Conservation (phyloP, 2,888 invertebrate species). For the Seira musarum region DNA sequence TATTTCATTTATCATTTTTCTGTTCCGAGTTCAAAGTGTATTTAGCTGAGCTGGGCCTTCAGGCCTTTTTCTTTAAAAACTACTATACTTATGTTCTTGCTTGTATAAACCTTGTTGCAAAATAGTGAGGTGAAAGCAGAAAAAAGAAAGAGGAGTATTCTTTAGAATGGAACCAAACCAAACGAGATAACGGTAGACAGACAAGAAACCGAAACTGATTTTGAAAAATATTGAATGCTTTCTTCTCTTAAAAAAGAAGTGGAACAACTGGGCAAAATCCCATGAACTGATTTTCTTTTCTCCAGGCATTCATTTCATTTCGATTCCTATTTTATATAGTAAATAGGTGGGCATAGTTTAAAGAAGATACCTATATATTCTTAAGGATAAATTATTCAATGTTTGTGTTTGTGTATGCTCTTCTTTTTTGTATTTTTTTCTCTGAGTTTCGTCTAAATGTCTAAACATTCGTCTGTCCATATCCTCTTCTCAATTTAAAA, state of each 20-base stretch:
- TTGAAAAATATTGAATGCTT: conserved; percentile 25
- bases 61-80: too few relatives aligned
- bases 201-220: conserved; percentile 9
- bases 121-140: neutral
- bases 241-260: conserved; percentile 26
- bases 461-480: conserved; percentile 12
- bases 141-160: neutral
- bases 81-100: too few relatives aligned
- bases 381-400: too few relatives aligned
- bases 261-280: conserved; percentile 67
- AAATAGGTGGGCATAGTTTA: too few relatives aligned
- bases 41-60: conserved; percentile 41
- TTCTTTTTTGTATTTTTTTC: too few relatives aligned
- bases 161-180: conserved; percentile 17
- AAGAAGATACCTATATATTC: too few relatives aligned
- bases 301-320: conserved; percentile 42
- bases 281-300: conserved; percentile 65
- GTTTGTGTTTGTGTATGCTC: too few relatives aligned
- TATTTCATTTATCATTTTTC: conserved; percentile 56
- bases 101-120: too few relatives aligned
- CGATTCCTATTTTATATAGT: too few relatives aligned
- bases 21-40: conserved; percentile 44
- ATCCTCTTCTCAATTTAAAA: conserved; percentile 8
- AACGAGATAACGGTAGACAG: neutral
- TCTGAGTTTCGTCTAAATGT: conserved; percentile 1